A percentile compares a stretch with the other conserved stretches of the same genome.
Conservation (phyloP, 2,888 invertebrate genomes). For the Bhutanitis thaidina region DNA sequence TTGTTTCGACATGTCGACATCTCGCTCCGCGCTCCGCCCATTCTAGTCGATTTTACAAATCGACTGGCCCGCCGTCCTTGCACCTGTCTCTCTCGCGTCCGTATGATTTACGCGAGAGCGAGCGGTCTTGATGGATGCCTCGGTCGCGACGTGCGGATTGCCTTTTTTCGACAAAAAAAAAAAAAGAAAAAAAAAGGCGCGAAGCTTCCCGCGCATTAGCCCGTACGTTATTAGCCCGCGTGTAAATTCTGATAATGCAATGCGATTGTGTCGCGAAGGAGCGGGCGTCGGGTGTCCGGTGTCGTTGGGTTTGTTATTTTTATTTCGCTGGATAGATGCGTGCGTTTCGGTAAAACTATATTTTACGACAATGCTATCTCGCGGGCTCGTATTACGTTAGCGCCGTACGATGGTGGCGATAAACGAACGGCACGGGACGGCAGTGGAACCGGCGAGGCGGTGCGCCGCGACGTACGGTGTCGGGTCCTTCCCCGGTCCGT, state of each 20-base stretch:
- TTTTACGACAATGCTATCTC: constrained; percentile 74
- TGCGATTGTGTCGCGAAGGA: constrained; percentile 63
- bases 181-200: constrained; percentile 38
- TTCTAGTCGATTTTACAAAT: constrained; percentile 59
- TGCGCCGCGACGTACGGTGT: constrained; percentile 8
- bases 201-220: constrained; percentile 42
- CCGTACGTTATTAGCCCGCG: constrained; percentile 50
- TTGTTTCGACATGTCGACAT: constrained; percentile 71
- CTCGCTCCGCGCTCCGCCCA: constrained; percentile 75
- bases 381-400: constrained; percentile 64
- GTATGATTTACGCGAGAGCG: constrained; percentile 78
- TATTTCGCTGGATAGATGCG: constrained; percentile 61
- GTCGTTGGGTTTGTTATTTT: constrained; percentile 39
- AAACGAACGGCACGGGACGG: constrained; percentile 50
- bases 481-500: neutral
- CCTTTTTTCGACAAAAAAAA: constrained; percentile 52
- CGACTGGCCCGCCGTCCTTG: constrained; percentile 70
- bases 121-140: constrained; percentile 77
- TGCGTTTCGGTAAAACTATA: constrained; percentile 71
- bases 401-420: constrained; percentile 47
- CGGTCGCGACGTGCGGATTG: constrained; percentile 69
- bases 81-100: constrained; percentile 76
- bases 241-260: constrained; percentile 70
- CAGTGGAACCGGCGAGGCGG: constrained; percentile 30
- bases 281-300: constrained; percentile 59